A percentile compares a stretch with the other conserved stretches of the same genome.
These are phyloP conservation scores for Caenorhabditis inopinata DNA, from an alignment of 1,140 invertebrate species.

Conservation along the genomic window DNA sequence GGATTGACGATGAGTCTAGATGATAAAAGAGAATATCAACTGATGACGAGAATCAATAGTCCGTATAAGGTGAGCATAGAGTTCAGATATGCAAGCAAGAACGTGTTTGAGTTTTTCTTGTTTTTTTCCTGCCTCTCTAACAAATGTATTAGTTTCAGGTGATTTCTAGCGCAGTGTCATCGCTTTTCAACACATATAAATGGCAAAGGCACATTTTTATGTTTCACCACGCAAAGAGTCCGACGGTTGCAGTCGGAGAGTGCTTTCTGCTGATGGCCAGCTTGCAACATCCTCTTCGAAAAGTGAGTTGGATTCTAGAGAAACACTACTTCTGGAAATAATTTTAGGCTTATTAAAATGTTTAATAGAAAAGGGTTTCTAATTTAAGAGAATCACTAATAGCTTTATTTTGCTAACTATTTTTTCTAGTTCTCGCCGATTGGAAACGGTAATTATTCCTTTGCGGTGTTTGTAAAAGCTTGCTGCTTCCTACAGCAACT, in stretches of 20 bases:
- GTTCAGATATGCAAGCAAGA: too few species aligned
- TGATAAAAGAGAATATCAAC: constrained; percentile 73
- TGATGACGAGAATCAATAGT: constrained; percentile 82
- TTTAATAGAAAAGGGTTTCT: too few species aligned
- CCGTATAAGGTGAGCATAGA: constrained; percentile 73
- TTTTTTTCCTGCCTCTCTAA: neutral
- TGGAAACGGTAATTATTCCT: too few species aligned
- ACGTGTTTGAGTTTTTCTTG: too few species aligned
- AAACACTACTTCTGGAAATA: too few species aligned
- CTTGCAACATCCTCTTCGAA: neutral
- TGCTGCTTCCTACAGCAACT: too few species aligned
- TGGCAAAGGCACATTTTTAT: constrained; percentile 72
- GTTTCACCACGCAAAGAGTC: constrained; percentile 66
- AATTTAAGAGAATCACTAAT: too few species aligned
- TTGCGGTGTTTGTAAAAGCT: too few species aligned
- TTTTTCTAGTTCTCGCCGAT: too few species aligned
- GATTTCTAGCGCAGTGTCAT: constrained; percentile 70
- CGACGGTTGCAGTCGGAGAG: constrained; percentile 57
- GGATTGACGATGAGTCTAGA: constrained; percentile 79
- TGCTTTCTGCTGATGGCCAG: constrained; percentile 62
- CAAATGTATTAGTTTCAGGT: constrained; percentile 1
- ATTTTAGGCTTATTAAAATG: too few species aligned
- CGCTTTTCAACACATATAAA: constrained; percentile 74
- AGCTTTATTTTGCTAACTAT: too few species aligned
- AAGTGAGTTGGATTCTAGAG: neutral